Percentiles rank a stretch among this genome's conserved stretches.
These are phyloP conservation scores for Bactericera cockerelli DNA, from an alignment of 1,140 invertebrate species.

Conservation along the genomic window DNA sequence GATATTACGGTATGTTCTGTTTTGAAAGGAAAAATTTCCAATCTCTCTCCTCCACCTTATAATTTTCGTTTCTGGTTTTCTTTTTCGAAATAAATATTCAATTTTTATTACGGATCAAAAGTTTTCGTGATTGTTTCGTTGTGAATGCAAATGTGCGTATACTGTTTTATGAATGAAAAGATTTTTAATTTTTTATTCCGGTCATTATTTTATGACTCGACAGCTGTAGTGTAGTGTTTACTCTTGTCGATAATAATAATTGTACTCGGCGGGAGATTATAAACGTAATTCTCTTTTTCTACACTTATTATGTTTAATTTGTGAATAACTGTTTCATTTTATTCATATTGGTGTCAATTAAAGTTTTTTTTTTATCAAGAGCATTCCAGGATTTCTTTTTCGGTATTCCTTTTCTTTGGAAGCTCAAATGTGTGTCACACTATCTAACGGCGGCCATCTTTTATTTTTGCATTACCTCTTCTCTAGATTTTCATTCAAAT, in stretches of 20 bases:
- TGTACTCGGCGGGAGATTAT: neutral
- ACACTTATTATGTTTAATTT: neutral
- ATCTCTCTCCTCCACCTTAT: neutral
- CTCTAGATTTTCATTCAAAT: no score
- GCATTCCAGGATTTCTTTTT: no score
- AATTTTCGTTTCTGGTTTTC: neutral
- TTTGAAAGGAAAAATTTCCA: neutral
- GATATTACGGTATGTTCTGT: slow-evolving; percentile 2
- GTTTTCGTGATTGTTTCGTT: neutral
- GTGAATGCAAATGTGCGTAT: neutral
- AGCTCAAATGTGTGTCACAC: slow-evolving; percentile 1
- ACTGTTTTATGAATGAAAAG: neutral
- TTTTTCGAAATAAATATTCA: neutral
- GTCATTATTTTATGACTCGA: slow-evolving; percentile 5
- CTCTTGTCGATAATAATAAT: neutral
- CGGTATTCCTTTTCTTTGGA: neutral
- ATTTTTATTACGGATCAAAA: neutral
- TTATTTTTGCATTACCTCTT: neutral
- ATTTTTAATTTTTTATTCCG: neutral
- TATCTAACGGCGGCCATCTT: slow-evolving; percentile 4
- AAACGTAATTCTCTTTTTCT: neutral
- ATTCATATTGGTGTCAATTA: no score
- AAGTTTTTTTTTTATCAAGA: no score
- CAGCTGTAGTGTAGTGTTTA: neutral
- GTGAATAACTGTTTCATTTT: no score